phyloP scores from a whole-genome alignment of 2,888 invertebrate species.

The Netelia fuscicornis region DNA sequence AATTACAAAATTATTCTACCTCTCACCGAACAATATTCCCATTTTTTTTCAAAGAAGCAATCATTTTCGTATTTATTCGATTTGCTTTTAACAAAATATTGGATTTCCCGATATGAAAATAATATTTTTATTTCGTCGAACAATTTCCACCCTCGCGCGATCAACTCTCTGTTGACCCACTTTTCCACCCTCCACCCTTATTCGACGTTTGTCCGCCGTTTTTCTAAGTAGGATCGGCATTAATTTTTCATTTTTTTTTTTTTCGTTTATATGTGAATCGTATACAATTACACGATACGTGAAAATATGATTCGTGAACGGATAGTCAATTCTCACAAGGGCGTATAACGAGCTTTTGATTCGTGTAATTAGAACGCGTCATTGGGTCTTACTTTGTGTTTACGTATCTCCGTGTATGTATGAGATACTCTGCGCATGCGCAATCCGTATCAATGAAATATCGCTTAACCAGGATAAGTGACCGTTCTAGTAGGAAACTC shows the following conservation, averaged over 20 bases:
- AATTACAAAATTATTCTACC: not conserved
- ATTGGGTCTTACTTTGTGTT: not conserved
- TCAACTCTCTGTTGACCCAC: slow-evolving; percentile 29
- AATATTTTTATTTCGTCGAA: too few relatives aligned
- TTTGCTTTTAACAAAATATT: not conserved
- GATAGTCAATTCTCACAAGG: not conserved
- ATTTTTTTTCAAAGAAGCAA: not conserved
- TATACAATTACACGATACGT: not conserved
- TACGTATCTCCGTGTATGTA: not conserved
- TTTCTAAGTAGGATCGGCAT: not conserved
- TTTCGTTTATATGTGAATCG: not conserved
- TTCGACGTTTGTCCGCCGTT: not conserved
- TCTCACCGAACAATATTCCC: not conserved
- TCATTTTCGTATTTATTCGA: slow-evolving; percentile 1
- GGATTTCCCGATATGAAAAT: not conserved
- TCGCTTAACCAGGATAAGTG: slow-evolving; percentile 53
- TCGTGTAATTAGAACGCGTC: slow-evolving; percentile 42
- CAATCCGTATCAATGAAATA: slow-evolving; percentile 56
- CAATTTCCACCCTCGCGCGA: slow-evolving; percentile 6
- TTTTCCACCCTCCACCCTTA: slow-evolving; percentile 5
- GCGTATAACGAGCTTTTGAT: slow-evolving; percentile 50
- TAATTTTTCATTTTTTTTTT: not conserved
- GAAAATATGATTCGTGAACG: not conserved
- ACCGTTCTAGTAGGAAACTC: not conserved
- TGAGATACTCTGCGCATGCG: slow-evolving; percentile 10